Evolutionary conservation across 2,797 vertebrate genomes (phyloP).

Genomic region (Apogon hyalosoma): DNA sequence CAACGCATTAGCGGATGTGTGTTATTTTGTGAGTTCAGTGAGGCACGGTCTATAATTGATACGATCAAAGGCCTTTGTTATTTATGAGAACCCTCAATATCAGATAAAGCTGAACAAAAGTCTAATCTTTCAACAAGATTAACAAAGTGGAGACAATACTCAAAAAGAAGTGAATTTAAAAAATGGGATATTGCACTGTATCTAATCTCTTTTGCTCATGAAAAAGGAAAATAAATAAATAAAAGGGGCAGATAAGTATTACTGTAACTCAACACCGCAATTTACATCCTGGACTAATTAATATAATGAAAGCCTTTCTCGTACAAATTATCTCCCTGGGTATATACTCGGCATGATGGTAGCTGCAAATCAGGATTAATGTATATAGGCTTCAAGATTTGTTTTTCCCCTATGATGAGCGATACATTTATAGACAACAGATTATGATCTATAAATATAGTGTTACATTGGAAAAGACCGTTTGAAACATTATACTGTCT

Average conservation of each 20-base stretch:
- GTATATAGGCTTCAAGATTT: slow-evolving; percentile 3
- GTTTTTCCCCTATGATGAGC: slow-evolving; percentile 26
- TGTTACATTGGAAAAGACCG: not conserved
- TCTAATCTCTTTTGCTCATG: slow-evolving; percentile 70
- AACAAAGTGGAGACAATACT: slow-evolving; percentile 67
- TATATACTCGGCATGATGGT: slow-evolving; percentile 20
- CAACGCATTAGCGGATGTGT: slow-evolving; percentile 32
- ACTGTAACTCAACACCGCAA: slow-evolving; percentile 57
- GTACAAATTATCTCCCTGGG: slow-evolving; percentile 40
- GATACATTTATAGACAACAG: slow-evolving; percentile 10
- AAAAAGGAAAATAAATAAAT: slow-evolving; percentile 46
- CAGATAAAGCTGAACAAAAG: slow-evolving; percentile 74
- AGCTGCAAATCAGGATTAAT: slow-evolving; percentile 45
- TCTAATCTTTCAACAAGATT: slow-evolving; percentile 80
- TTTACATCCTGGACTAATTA: slow-evolving; percentile 68
- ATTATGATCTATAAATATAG: slow-evolving; percentile 19
- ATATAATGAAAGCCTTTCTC: slow-evolving; percentile 53
- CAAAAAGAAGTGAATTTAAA: slow-evolving; percentile 51
- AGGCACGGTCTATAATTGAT: slow-evolving; percentile 67
- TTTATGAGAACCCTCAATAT: slow-evolving; percentile 78
- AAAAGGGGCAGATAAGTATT: slow-evolving; percentile 71
- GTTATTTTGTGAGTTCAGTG: slow-evolving; percentile 46
- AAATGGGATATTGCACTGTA: slow-evolving; percentile 60
- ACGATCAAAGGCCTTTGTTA: slow-evolving; percentile 78
- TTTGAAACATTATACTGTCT: not conserved